These are phyloP conservation scores for Ivindomyrus marchei DNA, from an alignment of 2,113 vertebrate genomes.

Conservation along the genomic window DNA sequence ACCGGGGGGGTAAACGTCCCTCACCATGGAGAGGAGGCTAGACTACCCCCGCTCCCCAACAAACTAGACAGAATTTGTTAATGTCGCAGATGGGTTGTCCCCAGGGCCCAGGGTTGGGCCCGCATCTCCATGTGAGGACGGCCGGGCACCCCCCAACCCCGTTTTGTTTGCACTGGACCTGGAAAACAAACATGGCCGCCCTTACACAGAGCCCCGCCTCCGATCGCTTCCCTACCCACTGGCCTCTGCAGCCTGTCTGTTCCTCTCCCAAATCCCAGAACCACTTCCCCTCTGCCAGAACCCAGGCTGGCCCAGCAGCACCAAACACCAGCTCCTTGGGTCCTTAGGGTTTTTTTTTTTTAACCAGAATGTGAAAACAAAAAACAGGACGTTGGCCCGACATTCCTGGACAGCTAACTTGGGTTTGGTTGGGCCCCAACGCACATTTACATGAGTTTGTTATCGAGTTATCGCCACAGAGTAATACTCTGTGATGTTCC, in stretches of 20 bases:
- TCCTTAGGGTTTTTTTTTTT: neutral
- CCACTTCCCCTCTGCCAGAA: neutral
- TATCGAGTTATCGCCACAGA: neutral
- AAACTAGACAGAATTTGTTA: neutral
- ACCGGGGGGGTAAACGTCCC: neutral
- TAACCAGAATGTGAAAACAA: neutral
- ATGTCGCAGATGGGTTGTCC: neutral
- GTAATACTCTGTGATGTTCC: neutral
- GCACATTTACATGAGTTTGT: neutral
- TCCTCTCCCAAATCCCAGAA: neutral
- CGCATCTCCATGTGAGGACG: neutral
- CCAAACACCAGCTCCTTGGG: neutral
- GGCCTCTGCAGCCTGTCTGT: neutral
- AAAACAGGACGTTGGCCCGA: neutral
- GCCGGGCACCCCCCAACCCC: neutral
- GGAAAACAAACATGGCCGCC: constrained; percentile 3
- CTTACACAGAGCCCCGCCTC: neutral
- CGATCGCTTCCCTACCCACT: neutral
- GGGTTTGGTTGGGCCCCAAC: neutral
- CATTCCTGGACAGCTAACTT: neutral
- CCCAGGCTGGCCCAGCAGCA: neutral
- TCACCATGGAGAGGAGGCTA: neutral
- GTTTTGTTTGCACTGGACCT: neutral
- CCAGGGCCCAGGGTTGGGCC: neutral
- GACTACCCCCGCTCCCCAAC: neutral